These are phyloP conservation scores for Trichomycterus rosablanca DNA, from an alignment of 2,113 vertebrate genomes.

Conservation along the genomic window DNA sequence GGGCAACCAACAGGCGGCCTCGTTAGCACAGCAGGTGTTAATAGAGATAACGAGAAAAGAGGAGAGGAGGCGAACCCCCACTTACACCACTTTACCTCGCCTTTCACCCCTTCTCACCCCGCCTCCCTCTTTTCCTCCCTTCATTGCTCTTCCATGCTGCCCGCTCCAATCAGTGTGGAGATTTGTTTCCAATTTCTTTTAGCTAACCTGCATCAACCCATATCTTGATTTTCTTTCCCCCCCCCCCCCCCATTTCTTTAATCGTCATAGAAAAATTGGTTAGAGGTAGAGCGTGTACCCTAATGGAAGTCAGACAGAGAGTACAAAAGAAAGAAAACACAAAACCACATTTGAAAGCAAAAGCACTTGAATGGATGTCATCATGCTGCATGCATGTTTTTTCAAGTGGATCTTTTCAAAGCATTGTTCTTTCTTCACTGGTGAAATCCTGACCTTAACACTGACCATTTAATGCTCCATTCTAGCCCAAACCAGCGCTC, in stretches of 20 bases:
- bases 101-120: slow-evolving; percentile 28
- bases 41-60: slow-evolving; percentile 70
- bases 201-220: background rate
- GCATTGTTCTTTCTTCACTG: slow-evolving; percentile 8
- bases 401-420: slow-evolving; percentile 30
- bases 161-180: slow-evolving; percentile 8
- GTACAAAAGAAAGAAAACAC: slow-evolving; percentile 18
- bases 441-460: slow-evolving; percentile 25
- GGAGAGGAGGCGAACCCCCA: slow-evolving; percentile 41
- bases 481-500: slow-evolving; percentile 29
- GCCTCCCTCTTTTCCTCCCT: background rate
- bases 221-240: slow-evolving; percentile 5
- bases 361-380: slow-evolving; percentile 26
- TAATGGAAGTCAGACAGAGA: background rate
- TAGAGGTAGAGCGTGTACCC: background rate
- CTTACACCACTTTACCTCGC: slow-evolving; percentile 52
- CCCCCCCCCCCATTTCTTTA: slow-evolving; percentile 33
- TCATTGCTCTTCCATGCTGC: background rate
- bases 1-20: slow-evolving; percentile 64
- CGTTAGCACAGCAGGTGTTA: slow-evolving; percentile 75
- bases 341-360: slow-evolving; percentile 23
- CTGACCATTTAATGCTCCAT: slow-evolving; percentile 22
- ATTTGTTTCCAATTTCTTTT: slow-evolving; percentile 6
- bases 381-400: slow-evolving; percentile 4
- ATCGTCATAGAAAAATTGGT: slow-evolving; percentile 23